Conservation (phyloP, 2,113 vertebrate genomes). For the Agapornis roseicollis region DNA sequence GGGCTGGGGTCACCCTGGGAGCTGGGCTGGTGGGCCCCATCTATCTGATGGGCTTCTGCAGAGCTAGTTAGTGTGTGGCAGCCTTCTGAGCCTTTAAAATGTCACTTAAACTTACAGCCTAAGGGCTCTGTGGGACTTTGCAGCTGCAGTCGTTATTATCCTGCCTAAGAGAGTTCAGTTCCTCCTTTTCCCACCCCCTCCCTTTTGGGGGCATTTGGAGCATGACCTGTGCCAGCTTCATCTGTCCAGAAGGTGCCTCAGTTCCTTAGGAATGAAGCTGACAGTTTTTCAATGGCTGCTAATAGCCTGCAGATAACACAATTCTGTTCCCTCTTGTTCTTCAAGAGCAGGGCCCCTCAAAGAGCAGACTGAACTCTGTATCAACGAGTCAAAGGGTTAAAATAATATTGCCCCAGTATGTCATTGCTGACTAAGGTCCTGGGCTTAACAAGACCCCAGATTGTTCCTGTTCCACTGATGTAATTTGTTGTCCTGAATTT, state of each 20-base stretch:
- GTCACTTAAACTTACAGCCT: neutral
- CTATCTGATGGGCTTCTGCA: neutral
- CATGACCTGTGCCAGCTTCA: neutral
- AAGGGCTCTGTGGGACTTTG: neutral
- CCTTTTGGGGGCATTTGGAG: neutral
- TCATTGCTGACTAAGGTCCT: slow-evolving; percentile 20
- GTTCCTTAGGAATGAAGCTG: neutral
- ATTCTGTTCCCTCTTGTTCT: neutral
- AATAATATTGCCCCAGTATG: slow-evolving; percentile 31
- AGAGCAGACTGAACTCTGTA: neutral
- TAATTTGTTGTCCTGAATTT: slow-evolving; percentile 33
- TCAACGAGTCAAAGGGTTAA: slow-evolving; percentile 42
- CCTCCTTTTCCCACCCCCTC: neutral
- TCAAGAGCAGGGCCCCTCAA: neutral
- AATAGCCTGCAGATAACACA: neutral
- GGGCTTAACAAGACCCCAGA: slow-evolving; percentile 22
- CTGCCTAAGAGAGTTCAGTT: neutral
- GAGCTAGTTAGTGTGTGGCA: neutral
- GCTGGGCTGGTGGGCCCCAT: neutral
- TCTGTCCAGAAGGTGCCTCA: neutral
- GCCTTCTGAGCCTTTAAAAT: neutral
- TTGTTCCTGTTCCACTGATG: slow-evolving; percentile 29
- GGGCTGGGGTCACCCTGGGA: neutral
- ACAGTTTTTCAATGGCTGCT: neutral
- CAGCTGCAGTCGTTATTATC: neutral